Evolutionary conservation across 23 tunicate genomes (phyloP), one percentile per base, ranked within the genome.

Genomic region (Aplidium turbinatum): DNA sequence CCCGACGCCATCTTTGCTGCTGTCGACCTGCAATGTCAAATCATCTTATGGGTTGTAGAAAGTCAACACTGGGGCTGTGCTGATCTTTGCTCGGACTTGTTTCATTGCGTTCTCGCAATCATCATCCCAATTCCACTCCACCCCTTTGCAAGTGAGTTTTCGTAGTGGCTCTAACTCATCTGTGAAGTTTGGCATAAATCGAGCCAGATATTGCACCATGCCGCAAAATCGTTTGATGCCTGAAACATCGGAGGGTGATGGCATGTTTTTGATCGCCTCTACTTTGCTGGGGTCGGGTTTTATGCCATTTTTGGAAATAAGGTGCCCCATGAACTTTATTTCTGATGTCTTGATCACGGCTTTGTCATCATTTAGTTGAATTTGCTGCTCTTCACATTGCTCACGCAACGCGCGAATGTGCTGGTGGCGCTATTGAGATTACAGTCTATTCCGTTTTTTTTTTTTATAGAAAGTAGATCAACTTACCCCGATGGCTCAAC

Each of bases 301-400:
- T 62, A 62, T 28, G 16, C 69, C 69, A n/a, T 62, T 62, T 62
- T 33, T 62, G 4, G 39, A 36, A 9, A 70, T 47, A 19, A 24
- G n/a, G 26, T 70, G 77, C 7, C 77, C 60, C 77, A 70, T 70
- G 63, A 70, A 70, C 4, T 61, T 47, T 4, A 70, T 47, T 47
- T 47, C 77, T 24, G 33, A 4, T 6, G 22, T 47, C 5, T 48
- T 35, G 19, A 48, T 35, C 5, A 20, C 60, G 4, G 60, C 63
- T 27, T 70, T 70, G 25, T 70, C 77, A 70, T 70, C 77, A 27
- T 70, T 70, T 4, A 70, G 36, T 36, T 25, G 28, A 25, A 70
- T 70, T 33, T 47, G 22, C 63, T 70, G 23, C 20, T 70, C 77
- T 21, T 13, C 6, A 13, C 77, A 70, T 11, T 16, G 21, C 28